Evolutionary conservation across 2,113 vertebrate species (phyloP).

Genomic region (Hemiscyllium ocellatum): DNA sequence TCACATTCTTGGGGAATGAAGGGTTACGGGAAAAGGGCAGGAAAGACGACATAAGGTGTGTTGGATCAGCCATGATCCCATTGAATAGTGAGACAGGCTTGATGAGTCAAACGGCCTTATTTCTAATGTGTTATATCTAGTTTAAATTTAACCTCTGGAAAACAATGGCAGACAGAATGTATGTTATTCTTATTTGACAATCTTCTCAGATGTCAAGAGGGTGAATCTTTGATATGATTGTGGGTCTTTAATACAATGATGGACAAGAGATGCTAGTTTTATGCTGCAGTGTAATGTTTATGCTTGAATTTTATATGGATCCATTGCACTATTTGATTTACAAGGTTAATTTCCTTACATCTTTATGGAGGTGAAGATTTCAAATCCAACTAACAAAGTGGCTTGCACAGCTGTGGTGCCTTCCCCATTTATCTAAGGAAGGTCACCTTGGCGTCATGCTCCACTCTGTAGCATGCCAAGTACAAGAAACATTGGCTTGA

Average conservation of each 20-base stretch:
- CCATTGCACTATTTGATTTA: neutral
- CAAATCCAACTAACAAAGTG: neutral
- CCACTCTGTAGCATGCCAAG: neutral
- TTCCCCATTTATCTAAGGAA: neutral
- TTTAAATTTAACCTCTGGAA: neutral
- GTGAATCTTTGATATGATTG: neutral
- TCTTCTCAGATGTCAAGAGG: neutral
- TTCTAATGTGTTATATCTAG: neutral
- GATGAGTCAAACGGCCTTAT: too few relatives aligned
- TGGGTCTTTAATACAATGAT: neutral
- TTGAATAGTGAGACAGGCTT: too few relatives aligned
- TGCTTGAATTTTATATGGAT: neutral
- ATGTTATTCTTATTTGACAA: neutral
- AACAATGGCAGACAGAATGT: neutral
- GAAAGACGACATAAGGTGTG: too few relatives aligned
- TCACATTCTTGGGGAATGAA: too few relatives aligned
- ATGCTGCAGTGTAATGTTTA: neutral
- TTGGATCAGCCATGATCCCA: too few relatives aligned
- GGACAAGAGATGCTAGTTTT: neutral
- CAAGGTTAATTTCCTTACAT: neutral
- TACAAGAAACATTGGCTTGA: neutral
- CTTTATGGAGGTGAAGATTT: neutral
- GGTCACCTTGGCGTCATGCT: neutral
- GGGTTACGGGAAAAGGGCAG: too few relatives aligned
- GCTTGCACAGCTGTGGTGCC: neutral